These are phyloP conservation scores for Cabera pusaria DNA, from an alignment of 2,888 invertebrate species.

Conservation along the genomic window DNA sequence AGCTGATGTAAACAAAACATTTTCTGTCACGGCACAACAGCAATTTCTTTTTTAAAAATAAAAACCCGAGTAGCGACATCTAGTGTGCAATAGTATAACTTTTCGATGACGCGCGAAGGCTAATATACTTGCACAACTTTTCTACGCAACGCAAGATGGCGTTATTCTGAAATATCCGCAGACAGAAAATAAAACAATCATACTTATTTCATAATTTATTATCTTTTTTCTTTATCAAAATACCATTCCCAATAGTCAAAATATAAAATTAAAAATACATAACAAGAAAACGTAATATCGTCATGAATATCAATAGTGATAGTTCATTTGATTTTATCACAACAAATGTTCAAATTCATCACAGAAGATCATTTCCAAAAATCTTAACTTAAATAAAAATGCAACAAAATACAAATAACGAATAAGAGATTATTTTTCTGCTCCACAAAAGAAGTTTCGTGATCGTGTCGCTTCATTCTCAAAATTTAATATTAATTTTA, in stretches of 20 bases:
- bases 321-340: constrained; percentile 2
- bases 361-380: constrained; percentile 2
- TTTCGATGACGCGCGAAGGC: background rate
- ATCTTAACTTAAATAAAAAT: no score
- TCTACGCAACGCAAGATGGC: constrained; percentile 38
- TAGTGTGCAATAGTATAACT: constrained; percentile 8
- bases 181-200: constrained; percentile 1
- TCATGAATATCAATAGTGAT: no score
- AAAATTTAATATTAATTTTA: no score
- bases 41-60: no score
- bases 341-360: constrained; percentile 2
- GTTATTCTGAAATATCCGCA: background rate
- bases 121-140: no score
- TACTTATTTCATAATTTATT: constrained; percentile 10
- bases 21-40: no score
- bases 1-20: no score
- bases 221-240: constrained; percentile 18
- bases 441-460: no score
- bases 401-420: no score
- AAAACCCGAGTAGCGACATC: constrained; percentile 22
- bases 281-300: no score
- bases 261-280: constrained; percentile 1
- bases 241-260: constrained; percentile 19
- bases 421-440: no score
- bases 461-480: no score